Conservation (phyloP, 2,888 invertebrate species). For the Idaea biselata region DNA sequence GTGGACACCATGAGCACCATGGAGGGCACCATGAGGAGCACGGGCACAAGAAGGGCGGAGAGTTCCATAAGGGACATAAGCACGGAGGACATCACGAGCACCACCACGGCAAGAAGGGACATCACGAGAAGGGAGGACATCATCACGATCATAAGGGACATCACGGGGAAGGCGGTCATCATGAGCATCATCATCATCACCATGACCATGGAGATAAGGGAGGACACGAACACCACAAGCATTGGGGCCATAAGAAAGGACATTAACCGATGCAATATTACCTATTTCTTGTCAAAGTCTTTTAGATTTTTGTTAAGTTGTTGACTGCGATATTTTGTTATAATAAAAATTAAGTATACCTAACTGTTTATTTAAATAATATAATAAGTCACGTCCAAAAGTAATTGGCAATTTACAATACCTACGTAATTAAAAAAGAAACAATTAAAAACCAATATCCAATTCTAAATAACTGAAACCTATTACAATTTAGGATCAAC, state of each 20-base stretch:
- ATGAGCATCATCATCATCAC: constrained; percentile 88
- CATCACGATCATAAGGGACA: constrained; percentile 90
- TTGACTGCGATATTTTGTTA: constrained; percentile 66
- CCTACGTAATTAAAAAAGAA: too few relatives aligned
- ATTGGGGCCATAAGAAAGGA: constrained; percentile 86
- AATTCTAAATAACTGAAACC: too few relatives aligned
- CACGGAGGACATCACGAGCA: constrained; percentile 89
- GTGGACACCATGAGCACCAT: constrained; percentile 89
- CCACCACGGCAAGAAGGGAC: constrained; percentile 90
- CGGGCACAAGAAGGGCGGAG: constrained; percentile 90
- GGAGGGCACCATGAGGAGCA: constrained; percentile 89
- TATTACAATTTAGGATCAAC: too few relatives aligned
- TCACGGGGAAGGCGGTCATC: constrained; percentile 88
- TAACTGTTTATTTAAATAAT: neutral
- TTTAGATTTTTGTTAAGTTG: constrained; percentile 48
- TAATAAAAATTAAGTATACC: constrained; percentile 30
- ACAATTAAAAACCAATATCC: too few relatives aligned
- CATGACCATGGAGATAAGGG: constrained; percentile 90
- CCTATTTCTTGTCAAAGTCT: constrained; percentile 40
- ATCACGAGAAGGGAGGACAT: constrained; percentile 89
- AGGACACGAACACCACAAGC: constrained; percentile 89
- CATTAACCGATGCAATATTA: constrained; percentile 49
- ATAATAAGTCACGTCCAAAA: neutral
- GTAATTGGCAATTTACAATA: too few relatives aligned
- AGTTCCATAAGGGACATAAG: constrained; percentile 89